A percentile compares a stretch with the other conserved stretches of the same genome.
These are phyloP conservation scores for Oreotrochilus melanogaster DNA, from an alignment of 2,113 vertebrate species.

Conservation along the genomic window DNA sequence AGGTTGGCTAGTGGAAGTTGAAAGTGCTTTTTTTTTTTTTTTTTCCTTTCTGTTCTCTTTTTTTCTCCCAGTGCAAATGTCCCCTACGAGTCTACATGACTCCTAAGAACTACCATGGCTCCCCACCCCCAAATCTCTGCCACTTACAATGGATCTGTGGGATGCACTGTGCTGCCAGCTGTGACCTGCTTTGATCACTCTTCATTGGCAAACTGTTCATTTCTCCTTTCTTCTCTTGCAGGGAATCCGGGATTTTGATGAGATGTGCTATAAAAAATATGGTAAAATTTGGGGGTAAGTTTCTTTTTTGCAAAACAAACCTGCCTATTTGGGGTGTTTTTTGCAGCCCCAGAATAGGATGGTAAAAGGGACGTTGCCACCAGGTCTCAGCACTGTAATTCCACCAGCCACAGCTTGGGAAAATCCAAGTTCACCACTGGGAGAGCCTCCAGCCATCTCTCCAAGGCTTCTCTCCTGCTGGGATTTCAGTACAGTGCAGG, in stretches of 20 bases:
- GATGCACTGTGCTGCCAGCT: neutral
- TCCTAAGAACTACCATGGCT: neutral
- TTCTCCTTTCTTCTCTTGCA: slow-evolving; percentile 41
- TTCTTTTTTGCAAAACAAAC: neutral
- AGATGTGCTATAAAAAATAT: slow-evolving; percentile 81
- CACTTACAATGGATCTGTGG: neutral
- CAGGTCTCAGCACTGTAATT: neutral
- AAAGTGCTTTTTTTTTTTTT: neutral
- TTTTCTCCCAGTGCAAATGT: neutral
- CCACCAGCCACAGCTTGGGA: neutral
- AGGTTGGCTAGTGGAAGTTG: neutral
- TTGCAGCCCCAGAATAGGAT: neutral
- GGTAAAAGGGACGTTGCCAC: neutral
- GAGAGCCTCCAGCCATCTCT: neutral
- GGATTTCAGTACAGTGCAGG: neutral
- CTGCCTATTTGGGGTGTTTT: neutral
- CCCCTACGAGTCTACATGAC: fast-evolving
- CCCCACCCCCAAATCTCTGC: neutral
- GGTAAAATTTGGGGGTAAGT: slow-evolving; percentile 87
- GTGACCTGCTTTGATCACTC: neutral
- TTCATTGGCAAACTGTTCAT: neutral
- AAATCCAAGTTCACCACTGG: neutral
- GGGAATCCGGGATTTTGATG: slow-evolving; percentile 77
- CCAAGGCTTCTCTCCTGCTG: neutral
- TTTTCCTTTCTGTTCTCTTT: neutral